A percentile compares a stretch with the other conserved stretches of the same genome.
Conservation (phyloP, 2,888 invertebrate species). For the Norana najaformis region DNA sequence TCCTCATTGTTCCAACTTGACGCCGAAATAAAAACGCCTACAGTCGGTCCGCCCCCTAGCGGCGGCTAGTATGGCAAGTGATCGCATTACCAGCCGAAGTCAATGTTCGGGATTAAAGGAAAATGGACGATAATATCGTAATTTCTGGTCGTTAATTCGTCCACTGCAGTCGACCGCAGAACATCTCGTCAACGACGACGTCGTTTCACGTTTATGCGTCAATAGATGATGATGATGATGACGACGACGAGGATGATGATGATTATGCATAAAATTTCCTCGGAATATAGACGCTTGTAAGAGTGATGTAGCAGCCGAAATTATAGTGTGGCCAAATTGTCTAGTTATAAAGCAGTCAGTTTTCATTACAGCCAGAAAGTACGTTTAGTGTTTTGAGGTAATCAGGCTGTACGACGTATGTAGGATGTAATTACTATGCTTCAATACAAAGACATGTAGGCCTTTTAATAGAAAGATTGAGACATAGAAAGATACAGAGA, state of each 20-base stretch:
- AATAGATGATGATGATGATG: background rate
- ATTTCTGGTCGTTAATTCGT: background rate
- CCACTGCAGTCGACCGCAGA: background rate
- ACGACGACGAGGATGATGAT: background rate
- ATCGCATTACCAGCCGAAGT: background rate
- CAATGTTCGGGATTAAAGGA: background rate
- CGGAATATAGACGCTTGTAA: background rate
- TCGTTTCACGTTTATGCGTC: background rate
- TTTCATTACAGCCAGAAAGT: no score
- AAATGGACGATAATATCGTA: background rate
- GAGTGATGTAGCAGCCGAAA: background rate
- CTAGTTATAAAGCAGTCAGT: no score
- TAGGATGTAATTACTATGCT: no score
- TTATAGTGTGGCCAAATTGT: no score
- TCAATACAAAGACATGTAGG: no score
- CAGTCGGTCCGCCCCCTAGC: background rate
- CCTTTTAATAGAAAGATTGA: no score
- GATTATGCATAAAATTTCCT: no score
- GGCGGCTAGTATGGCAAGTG: background rate
- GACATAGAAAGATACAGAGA: no score
- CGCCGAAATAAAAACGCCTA: background rate
- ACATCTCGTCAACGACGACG: no score
- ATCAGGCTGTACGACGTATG: no score
- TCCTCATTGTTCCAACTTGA: background rate
- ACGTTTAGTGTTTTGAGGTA: no score